A percentile compares a stretch with the other conserved stretches of the same genome.
Conservation (phyloP, 2,113 vertebrate species). For the Sturnira hondurensis region DNA sequence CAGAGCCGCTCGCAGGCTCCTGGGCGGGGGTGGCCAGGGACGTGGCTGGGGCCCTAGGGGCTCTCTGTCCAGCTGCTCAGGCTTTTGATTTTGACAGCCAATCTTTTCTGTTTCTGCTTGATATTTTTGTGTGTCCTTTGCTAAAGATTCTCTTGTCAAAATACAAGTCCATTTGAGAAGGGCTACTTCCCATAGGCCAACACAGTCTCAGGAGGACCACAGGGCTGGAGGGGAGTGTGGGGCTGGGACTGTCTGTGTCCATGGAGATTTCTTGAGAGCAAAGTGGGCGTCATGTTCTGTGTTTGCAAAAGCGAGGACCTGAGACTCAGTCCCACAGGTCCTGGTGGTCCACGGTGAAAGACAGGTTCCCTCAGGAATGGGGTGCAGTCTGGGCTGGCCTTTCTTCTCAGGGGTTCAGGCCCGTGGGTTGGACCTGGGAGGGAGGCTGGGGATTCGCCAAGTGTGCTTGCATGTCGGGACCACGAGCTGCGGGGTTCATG, state of each 20-base stretch:
- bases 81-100: background rate
- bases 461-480: background rate
- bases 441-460: rapidly evolving
- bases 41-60: background rate
- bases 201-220: rapidly evolving
- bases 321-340: too few species aligned
- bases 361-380: rapidly evolving
- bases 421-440: background rate
- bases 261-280: rapidly evolving
- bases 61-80: background rate
- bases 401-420: background rate
- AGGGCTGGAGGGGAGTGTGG: too few species aligned
- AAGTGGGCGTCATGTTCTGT: rapidly evolving
- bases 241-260: too few species aligned
- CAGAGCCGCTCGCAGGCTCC: background rate
- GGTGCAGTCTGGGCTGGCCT: background rate
- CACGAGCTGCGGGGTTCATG: background rate
- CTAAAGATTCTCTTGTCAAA: background rate
- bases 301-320: background rate
- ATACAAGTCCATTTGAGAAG: background rate
- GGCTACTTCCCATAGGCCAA: rapidly evolving
- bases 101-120: background rate
- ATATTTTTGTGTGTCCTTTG: background rate
- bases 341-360: rapidly evolving
- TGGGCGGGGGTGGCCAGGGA: background rate